Base-by-base conservation (phyloP, 2,888 invertebrate species). In the Epinotia nisella region DNA sequence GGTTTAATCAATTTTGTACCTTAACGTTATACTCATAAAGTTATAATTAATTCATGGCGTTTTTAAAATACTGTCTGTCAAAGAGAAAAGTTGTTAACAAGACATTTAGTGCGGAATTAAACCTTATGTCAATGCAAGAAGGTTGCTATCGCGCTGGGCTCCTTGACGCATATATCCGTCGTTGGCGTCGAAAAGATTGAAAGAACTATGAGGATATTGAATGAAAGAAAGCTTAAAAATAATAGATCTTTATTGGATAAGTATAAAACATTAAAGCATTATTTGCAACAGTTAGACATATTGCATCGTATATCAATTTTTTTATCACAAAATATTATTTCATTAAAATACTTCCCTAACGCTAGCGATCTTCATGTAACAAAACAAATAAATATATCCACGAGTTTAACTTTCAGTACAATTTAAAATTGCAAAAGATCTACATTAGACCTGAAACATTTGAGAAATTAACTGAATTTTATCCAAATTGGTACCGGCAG, bases 201-300 rank as follows among this genome's bases (percentile, higher is more conserved):
- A 24, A 24, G 21, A 24, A 24, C 3, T 19, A 39, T n/a, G 9
- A 49, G 15, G n/a, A 45, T 51, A 45, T n/a, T 0, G 3, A 59
- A 56, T 13, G 1, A 21, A 45, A 19, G 9, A 11, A 35, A 5
- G 3, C n/a, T 60, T 51, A 60, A 56, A 64, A 66, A 15, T 66
- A 60, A 72, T 55, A 66, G 41, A 55, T 66, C 15, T 72, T 53
- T 71, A 67, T 67, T 66, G 1, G 45, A 45, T 35, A 66, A 51
- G 15, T 65, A 65, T 39, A 72, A 66, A 66, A 66, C 9, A 56
- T 67, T 71, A 67, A 66, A 67, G 60, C 60, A 67, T 71, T 71
- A 55, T 19, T 61, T 67, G 66, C 61, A 67, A 65, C 39, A 65
- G 35, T 59, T 70, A 24, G 2, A 21, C 39, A 29, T n/a, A 64